A percentile compares a stretch with the other conserved stretches of the same genome.
Evolutionary conservation across 2,797 vertebrate genomes (phyloP).

Genomic region (Karalla daura): DNA sequence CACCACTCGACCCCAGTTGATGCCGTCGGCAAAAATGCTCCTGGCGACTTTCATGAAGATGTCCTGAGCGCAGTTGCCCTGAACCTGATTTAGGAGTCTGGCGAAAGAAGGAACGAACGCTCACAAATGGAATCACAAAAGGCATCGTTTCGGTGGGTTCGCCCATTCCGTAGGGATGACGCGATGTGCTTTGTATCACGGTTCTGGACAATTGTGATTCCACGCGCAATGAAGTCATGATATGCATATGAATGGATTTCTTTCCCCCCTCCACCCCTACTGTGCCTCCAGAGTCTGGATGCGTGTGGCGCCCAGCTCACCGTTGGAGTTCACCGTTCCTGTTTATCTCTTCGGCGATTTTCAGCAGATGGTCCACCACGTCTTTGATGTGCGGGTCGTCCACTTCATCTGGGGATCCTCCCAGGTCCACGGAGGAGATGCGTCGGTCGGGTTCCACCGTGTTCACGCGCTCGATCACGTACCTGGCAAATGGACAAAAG

Average conservation of each 20-base stretch:
- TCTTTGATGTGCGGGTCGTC: slow-evolving; percentile 79
- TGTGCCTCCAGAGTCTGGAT: not conserved
- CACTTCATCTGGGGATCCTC: slow-evolving; percentile 74
- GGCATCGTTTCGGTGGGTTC: too few species aligned
- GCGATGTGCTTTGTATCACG: not conserved
- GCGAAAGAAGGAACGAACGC: not conserved
- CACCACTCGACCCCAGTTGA: slow-evolving; percentile 85
- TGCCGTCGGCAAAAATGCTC: slow-evolving; percentile 81
- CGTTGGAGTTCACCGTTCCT: slow-evolving; percentile 78
- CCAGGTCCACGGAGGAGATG: slow-evolving; percentile 75
- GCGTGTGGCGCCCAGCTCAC: slow-evolving; percentile 53
- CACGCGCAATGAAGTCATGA: too few species aligned
- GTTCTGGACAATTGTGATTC: too few species aligned
- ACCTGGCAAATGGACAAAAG: slow-evolving; percentile 70
- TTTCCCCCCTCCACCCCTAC: too few species aligned
- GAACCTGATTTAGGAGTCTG: slow-evolving; percentile 81
- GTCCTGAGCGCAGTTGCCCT: slow-evolving; percentile 76
- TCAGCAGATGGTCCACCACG: slow-evolving; percentile 80
- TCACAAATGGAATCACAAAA: not conserved
- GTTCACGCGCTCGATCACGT: slow-evolving; percentile 74
- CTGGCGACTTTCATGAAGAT: slow-evolving; percentile 83
- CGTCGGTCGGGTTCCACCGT: slow-evolving; percentile 61
- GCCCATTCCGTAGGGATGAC: too few species aligned
- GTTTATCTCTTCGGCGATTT: slow-evolving; percentile 81
- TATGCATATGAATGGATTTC: too few species aligned